Evolutionary conservation across 2,888 invertebrate genomes (phyloP), one percentile per base, ranked within the genome.

Genomic region (Subacronicta megacephala): DNA sequence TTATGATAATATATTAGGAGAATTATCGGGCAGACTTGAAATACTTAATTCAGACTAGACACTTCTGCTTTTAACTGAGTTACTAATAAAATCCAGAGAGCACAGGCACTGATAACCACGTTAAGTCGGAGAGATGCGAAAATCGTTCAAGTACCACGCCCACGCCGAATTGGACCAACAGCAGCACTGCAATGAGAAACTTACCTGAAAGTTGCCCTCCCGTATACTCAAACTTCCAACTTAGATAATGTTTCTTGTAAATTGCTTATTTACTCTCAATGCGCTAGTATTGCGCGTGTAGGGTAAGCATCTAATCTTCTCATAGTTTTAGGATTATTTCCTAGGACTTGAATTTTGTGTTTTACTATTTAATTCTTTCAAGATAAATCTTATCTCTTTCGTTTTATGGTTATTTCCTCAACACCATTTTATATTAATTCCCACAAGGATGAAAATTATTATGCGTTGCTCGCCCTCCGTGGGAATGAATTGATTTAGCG

Each of bases 91-190:
- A 72, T 49, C 54, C 40, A 37, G 60, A 70, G 79, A 72, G 69
- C 58, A 69, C 72, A 78, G 78, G 81, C 80, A 80, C 71, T 66
- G 63, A 67, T 75, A 66, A 53, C 66, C 69, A 75, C 72, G 74
- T 82, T 70, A 60, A 62, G 67, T 70, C 69, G 3, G 10, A 35
- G 58, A 68, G 50, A 66, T 81, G 84, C 84, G 74, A 90, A 89
- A 83, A 88, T 89, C 88, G 89, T 91, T 90, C 87, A 89, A 85
- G 80, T 80, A 75, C 74, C 80, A 82, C 84, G 70, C 90, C 91
- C 87, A 91, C 92, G 81, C 80, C 79, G 88, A 90, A 88, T 91
- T 88, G 85, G 78, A 70, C 72, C 74, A 77, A 77, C 77, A 85
- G 82, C 83, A 71, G 84, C 85, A 72, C 61, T 78, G 79, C 88